These are phyloP conservation scores for Trissoscelio sp. DNA, from an alignment of 2,888 invertebrate genomes.

Conservation along the genomic window DNA sequence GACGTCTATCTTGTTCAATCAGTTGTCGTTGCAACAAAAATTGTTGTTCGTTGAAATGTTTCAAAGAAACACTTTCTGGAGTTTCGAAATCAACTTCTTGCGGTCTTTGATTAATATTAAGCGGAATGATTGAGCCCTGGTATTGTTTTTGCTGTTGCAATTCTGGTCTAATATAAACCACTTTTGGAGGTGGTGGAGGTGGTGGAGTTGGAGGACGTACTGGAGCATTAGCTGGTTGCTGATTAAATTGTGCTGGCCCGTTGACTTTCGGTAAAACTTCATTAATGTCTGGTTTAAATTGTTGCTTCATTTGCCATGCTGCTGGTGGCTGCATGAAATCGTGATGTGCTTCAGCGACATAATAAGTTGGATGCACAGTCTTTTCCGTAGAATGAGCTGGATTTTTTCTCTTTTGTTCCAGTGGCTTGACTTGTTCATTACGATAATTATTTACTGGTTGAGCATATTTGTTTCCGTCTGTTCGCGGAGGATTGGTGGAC, in stretches of 20 bases:
- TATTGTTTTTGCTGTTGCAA: conserved; percentile 72
- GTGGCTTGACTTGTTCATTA: conserved; percentile 45
- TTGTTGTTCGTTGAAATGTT: conserved; percentile 82
- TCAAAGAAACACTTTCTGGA: conserved; percentile 80
- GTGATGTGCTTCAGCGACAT: conserved; percentile 65
- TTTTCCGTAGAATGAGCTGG: conserved; percentile 56
- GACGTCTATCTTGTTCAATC: conserved; percentile 79
- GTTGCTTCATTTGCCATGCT: conserved; percentile 63
- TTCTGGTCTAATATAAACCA: conserved; percentile 75
- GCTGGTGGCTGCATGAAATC: conserved; percentile 57
- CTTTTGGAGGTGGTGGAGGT: conserved; percentile 73
- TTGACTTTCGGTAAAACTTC: conserved; percentile 79
- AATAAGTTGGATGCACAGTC: conserved; percentile 66
- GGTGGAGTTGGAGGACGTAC: conserved; percentile 65
- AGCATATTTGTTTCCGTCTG: conserved; percentile 71
- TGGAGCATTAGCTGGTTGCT: conserved; percentile 69
- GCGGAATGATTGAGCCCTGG: conserved; percentile 73
- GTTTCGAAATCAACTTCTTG: conserved; percentile 78
- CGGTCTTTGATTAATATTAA: conserved; percentile 74
- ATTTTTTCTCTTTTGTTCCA: conserved; percentile 58
- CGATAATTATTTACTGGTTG: conserved; percentile 58
- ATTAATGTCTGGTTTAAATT: conserved; percentile 71
- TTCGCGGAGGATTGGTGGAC: conserved; percentile 68
- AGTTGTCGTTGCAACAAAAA: conserved; percentile 79
- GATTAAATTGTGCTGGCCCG: conserved; percentile 77